Base-by-base conservation (phyloP, 2,888 invertebrate species). In the Tenthredo amoena region DNA sequence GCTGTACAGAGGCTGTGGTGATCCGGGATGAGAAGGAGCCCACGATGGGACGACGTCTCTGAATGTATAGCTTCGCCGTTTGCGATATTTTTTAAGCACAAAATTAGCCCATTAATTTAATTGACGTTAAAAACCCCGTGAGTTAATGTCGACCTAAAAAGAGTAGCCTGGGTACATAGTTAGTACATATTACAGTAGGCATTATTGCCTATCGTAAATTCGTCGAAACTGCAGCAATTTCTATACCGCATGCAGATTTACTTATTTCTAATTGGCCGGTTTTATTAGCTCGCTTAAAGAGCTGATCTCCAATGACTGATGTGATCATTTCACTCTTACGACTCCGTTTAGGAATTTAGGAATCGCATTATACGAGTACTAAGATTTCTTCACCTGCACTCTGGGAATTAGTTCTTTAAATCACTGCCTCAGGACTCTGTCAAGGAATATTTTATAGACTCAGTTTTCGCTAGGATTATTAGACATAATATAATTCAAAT, bases 201-300 rank as follows among this genome's bases (percentile, higher is more conserved):
- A 62, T 62, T 62, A 62, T 21, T 12, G 2, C 21, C 10, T 21
- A 6, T 26, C 62, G 62, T 62, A 62, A 62, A 62, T 62, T 26
- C 10, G 12, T 62, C 62, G 3, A 62, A 26, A 26, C 3, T 62
- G 10, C 12, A 62, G 26, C 3, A 62, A 12, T 62, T 12, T 21
- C 43, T 74, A 6, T 34, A 34, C 40, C 74, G 10, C 74, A n/a
- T n/a, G 40, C 72, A 74, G 74, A 18, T 74, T 74, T 74, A 43
- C 40, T 74, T 40, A 21, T 34, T 34, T 74, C 43, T 74, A 74
- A 47, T 74, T 72, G 2, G 43, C n/a, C 21, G 7, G 43, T 74
- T 74, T 74, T 74, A 74, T 74, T 43, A 3, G 43, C 74, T 43
- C 7, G 10, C 26, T 26, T 12, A 43, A 26, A 0, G 9, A 21